phyloP scores from a whole-genome alignment of 2,888 invertebrate species.

The Octodonta nipae region DNA sequence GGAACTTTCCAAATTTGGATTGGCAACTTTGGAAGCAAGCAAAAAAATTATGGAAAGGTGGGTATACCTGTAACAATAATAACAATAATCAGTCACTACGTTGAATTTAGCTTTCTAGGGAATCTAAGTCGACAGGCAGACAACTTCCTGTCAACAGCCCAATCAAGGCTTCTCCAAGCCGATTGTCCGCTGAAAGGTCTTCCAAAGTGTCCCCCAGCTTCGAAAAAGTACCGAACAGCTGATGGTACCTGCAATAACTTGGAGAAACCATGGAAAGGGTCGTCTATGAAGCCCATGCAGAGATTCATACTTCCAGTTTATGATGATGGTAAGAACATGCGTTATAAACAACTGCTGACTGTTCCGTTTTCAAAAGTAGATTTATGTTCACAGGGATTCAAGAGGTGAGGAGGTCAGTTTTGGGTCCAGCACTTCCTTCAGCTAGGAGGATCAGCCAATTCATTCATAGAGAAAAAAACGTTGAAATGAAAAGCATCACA shows the following conservation, averaged over 20 bases:
- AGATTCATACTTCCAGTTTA: conserved; percentile 71
- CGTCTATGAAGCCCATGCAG: conserved; percentile 68
- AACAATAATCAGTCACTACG: not conserved
- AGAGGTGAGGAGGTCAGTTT: conserved; percentile 44
- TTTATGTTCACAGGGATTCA: conserved; percentile 32
- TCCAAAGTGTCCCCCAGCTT: conserved; percentile 57
- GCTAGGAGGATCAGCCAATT: conserved; percentile 59
- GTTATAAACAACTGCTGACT: conserved; percentile 3
- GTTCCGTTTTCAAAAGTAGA: conserved; percentile 6
- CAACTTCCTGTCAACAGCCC: conserved; percentile 14
- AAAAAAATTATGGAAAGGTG: conserved; percentile 46
- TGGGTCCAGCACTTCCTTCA: conserved; percentile 53
- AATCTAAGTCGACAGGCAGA: conserved; percentile 18
- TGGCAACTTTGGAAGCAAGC: conserved; percentile 54
- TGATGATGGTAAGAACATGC: conserved; percentile 50
- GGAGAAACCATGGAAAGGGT: conserved; percentile 62
- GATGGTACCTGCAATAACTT: conserved; percentile 85
- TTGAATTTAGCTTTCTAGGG: conserved; percentile 18
- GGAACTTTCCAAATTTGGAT: conserved; percentile 49
- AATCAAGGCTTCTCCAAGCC: conserved; percentile 18
- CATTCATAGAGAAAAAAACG: conserved; percentile 51
- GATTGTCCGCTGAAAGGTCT: conserved; percentile 53
- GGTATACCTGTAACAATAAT: conserved; percentile 23
- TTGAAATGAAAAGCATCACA: conserved; percentile 53
- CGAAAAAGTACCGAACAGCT: conserved; percentile 63